Percentiles rank a stretch among this genome's conserved stretches.
phyloP scores from a whole-genome alignment of 2,888 invertebrate species.

The Papilio demoleus region DNA sequence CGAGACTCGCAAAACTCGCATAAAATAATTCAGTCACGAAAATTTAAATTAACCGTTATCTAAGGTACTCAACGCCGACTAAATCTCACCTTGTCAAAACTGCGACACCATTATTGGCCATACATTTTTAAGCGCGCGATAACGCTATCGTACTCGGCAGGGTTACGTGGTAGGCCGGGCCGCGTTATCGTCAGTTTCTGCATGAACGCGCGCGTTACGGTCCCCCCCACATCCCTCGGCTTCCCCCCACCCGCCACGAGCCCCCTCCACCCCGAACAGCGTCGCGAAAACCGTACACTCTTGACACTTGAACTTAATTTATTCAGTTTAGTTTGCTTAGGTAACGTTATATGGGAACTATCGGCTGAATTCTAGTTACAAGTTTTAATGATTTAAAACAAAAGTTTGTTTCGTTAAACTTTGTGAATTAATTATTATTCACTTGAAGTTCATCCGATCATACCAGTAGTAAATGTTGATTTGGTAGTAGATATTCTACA shows the following conservation, averaged over 20 bases:
- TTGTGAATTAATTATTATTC: conserved; percentile 29
- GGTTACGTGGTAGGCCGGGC: conserved; percentile 81
- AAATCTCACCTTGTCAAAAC: conserved; percentile 62
- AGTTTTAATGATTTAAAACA: conserved; percentile 30
- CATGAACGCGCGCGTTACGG: conserved; percentile 82
- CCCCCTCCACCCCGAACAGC: conserved; percentile 45
- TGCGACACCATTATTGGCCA: conserved; percentile 71
- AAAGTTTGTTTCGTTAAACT: conserved; percentile 17
- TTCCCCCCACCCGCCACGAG: conserved; percentile 43
- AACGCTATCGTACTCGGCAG: conserved; percentile 68
- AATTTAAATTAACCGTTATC: conserved; percentile 38
- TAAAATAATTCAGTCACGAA: conserved; percentile 33
- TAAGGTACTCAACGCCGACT: conserved; percentile 36
- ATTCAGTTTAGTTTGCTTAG: conserved; percentile 55
- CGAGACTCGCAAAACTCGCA: neutral
- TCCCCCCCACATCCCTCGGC: conserved; percentile 51
- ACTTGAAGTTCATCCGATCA: neutral
- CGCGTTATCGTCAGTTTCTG: conserved; percentile 81
- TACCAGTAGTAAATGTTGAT: neutral
- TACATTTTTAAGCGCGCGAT: conserved; percentile 78
- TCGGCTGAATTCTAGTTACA: conserved; percentile 6
- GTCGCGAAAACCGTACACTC: conserved; percentile 68
- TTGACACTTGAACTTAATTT: conserved; percentile 80
- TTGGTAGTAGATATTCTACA: too few species aligned
- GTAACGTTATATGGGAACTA: conserved; percentile 30